Base-by-base conservation (phyloP, 2,888 invertebrate species). In the Sicus ferrugineus region DNA sequence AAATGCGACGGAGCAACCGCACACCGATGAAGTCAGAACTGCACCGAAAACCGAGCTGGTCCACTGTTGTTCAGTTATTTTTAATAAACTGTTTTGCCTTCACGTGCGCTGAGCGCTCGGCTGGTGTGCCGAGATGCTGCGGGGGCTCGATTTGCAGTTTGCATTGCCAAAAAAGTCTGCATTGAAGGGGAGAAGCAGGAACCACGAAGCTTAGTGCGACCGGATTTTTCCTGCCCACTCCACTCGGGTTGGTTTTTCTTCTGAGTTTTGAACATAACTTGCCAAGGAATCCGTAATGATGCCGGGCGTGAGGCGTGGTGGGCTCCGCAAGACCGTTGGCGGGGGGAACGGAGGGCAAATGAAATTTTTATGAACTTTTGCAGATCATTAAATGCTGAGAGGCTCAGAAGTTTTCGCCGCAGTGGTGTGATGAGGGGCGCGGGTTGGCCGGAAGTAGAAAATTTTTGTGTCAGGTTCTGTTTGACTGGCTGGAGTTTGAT, bases 81-180 rank as follows among this genome's bases (percentile, higher is more conserved):
- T 65, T 65, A 65, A 65, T 65, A 54, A 54, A 65, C 65, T 65
- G 19, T 34, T 64, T n/a, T n/a, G n/a, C n/a, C n/a, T n/a, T n/a
- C n/a, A n/a, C n/a, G n/a, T n/a, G n/a, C 48, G 50, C 48, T 48
- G 48, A 48, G n/a, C 31, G 50, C 34, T 50, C 31, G 64, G 64
- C 64, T 30, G 31, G 30, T 63, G 14, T 28, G 7, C 7, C 28
- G 19, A 42, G 30, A 23, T n/a, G 16, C 48, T 63, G n/a, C n/a
- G 31, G 38, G 54, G 65, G 52, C 52, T 19, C 31, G 54, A 31
- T 26, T 16, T 7, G 34, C 52, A 14, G 38, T 42, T 58, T 42
- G 66, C 56, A 42, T 66, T 66, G 66, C 66, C 66, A 66, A 58
- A 46, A 64, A 64, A 64, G 19, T 66, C 38, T 58, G 56, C 28